phyloP scores from a whole-genome alignment of 2,113 vertebrate species.

The human region GRCh38 chr2:5263501-5264000 shows the following conservation, averaged over 20 bases:
- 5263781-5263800: background rate
- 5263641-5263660: slow-evolving; percentile 27
- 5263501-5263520: slow-evolving; percentile 85
- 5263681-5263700: background rate
- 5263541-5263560: slow-evolving; percentile 84
- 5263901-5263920: background rate
- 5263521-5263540: slow-evolving; percentile 85
- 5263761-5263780: background rate
- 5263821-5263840: background rate
- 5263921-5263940: background rate
- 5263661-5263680: background rate
- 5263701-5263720: background rate
- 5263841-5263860: background rate
- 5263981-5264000: rapidly evolving
- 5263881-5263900: background rate
- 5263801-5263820: background rate
- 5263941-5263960: too few relatives aligned
- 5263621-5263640: background rate
- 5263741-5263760: background rate
- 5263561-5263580: slow-evolving; percentile 78
- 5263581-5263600: slow-evolving; percentile 80
- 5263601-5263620: slow-evolving; percentile 62
- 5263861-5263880: background rate
- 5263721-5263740: background rate
- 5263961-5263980: rapidly evolving